Evolutionary conservation across 2,113 vertebrate genomes (phyloP), one percentile per base, ranked within the genome.

Genomic region (Psettodes erumei): DNA sequence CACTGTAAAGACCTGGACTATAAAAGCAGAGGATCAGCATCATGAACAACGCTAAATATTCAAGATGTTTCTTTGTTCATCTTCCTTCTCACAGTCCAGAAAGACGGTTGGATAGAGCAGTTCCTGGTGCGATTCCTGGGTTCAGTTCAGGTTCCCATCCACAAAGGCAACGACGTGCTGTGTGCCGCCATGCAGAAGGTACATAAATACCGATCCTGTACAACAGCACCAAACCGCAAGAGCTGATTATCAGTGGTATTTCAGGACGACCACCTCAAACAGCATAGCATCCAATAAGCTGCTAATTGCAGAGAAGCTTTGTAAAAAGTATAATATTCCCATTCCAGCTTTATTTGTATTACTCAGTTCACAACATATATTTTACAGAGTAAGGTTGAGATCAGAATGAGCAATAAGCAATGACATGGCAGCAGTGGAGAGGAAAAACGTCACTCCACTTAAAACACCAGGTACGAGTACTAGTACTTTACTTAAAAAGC

Each of bases 131-230:
- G 95, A 84, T 99, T 98, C 88, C 93, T 99, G 81, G 97, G 97
- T 81, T 98, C 97, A 0, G 97, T 98, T 89, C 97, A 97, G 89
- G 97, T 98, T 2, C 97, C 97, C 0, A 95, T 95, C 83, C 96
- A 98, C 86, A 96, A 96, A 79, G 97, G 97, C 75, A 98, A 96
- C 0, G 95, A 96, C 8, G 96, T 99, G 85, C 93, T 99, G 18
- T 97, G 96, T 48, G 95, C 96, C 0, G 97, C 97, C 27, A 98
- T 99, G 97, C 97, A 98, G 83, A 99, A 98, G 96, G 97, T 99
- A 93, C 48, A 55, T 6, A 18, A 21, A 40, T 1, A 58, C 38
- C 60, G 6, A 32, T 12, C 32, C 27, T 37, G 27, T 15, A 4
- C 4, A 19, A 15, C 32, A 43, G 16, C 28, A 53, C 19, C 23